Base-by-base conservation (phyloP, 2,888 invertebrate genomes). In the Zygogramma bicolorata region DNA sequence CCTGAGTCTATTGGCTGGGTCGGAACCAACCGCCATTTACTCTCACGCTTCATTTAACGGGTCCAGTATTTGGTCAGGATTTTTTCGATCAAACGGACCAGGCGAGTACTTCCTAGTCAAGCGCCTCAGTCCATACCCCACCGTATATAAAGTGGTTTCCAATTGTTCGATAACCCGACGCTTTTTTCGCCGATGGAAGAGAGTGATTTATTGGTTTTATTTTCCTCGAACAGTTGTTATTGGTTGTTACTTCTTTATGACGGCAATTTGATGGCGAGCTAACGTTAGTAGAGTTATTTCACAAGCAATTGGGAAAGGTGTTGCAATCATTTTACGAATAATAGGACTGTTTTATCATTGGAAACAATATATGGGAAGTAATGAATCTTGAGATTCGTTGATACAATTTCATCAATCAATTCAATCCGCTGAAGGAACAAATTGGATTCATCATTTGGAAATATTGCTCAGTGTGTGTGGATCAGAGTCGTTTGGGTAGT, bases 1-100 rank as follows among this genome's bases (percentile, higher is more conserved):
- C 61, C 49, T 68, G 61, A 25, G 29, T 68, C n/a, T 68, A 61
- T 61, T 68, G 68, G 34, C 60, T 59, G 49, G 13, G n/a, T 61
- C 61, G 60, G 46, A 34, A 22, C 27, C 49, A 31, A 38, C 31
- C 58, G 15, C 46, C 15, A 68, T 68, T 68, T 53, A 31, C 61
- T 25, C 46, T 61, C n/a, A 68, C 68, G 68, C 49, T 61, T 61
- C 68, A 68, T 68, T 68, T 61, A 61, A 68, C 60, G 34, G 61
- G 61, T 68, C 27, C 53, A 27, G 25, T 25, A 53, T 53, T 53
- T 53, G 53, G 53, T 18, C 58, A 31, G 27, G 57, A 40, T 66
- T 66, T 38, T 49, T 59, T n/a, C 53, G 53, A 15, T 15, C 27
- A 53, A 46, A 22, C 10, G 46, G 46, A 10, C 46, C 3, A 8